Percentiles rank a stretch among this genome's conserved stretches.
Conservation (phyloP, 2,888 invertebrate genomes). For the Aricia artaxerxes region DNA sequence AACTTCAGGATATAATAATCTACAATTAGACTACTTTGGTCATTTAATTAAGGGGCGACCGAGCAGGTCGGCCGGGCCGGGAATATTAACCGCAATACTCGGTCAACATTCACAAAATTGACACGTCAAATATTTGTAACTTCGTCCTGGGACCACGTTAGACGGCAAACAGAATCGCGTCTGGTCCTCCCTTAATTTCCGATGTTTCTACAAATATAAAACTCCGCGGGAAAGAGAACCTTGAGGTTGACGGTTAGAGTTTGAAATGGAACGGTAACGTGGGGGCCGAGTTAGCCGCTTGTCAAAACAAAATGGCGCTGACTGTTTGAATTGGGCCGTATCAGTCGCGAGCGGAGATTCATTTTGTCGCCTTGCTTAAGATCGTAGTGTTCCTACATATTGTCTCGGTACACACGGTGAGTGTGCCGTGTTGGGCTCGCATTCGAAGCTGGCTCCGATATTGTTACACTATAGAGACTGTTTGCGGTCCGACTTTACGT, state of each 20-base stretch:
- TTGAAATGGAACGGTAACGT: slow-evolving; percentile 50
- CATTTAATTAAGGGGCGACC: slow-evolving; percentile 76
- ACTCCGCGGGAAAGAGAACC: slow-evolving; percentile 51
- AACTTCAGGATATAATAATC: slow-evolving; percentile 58
- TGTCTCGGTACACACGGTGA: slow-evolving; percentile 76
- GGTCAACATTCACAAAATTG: slow-evolving; percentile 81
- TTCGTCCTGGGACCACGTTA: slow-evolving; percentile 80
- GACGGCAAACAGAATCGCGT: slow-evolving; percentile 79
- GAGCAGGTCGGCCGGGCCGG: slow-evolving; percentile 70
- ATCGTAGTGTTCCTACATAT: slow-evolving; percentile 76
- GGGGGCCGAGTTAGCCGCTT: slow-evolving; percentile 67
- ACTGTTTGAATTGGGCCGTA: slow-evolving; percentile 80
- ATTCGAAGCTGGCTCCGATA: slow-evolving; percentile 80
- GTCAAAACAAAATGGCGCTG: slow-evolving; percentile 80
- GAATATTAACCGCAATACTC: slow-evolving; percentile 80
- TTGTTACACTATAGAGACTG: slow-evolving; percentile 78
- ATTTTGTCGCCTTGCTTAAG: slow-evolving; percentile 80
- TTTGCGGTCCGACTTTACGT: slow-evolving; percentile 76
- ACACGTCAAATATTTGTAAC: slow-evolving; percentile 82
- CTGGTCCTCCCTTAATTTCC: slow-evolving; percentile 80
- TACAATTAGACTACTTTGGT: slow-evolving; percentile 74
- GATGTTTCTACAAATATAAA: slow-evolving; percentile 66
- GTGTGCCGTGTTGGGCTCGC: slow-evolving; percentile 76
- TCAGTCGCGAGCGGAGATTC: slow-evolving; percentile 79
- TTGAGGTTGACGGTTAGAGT: slow-evolving; percentile 52